Base-by-base conservation (phyloP, 64 coral and sea anemone species). In the Porites lutea region DNA sequence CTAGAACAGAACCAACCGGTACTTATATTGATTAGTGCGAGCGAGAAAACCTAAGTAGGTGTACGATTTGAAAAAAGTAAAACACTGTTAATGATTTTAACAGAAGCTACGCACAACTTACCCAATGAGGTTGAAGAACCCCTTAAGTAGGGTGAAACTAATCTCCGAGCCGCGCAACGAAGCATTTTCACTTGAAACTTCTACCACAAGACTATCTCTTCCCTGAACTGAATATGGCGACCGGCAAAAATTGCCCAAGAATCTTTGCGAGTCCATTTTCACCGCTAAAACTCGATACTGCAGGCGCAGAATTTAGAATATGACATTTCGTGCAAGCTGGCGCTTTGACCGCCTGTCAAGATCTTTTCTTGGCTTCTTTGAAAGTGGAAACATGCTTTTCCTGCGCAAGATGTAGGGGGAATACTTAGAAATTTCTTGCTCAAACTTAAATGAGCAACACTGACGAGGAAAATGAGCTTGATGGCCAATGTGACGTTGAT, bases 391-490 rank as follows among this genome's bases (percentile, higher is more conserved):
- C 12, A 22, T 19, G 8, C 48, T 45, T 19, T 2, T 11, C 14
- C 10, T 27, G 23, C 11, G n/a, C 87, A 50, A 64, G 52, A 16
- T 52, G 78, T 82, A 82, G 74, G 27, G 14, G 27, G 59, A 45
- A 13, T 72, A 70, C 45, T 18, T 54, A 54, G 44, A 54, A 16
- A 66, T 43, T 44, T 4, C 52, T 62, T 65, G 89, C 50, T 52
- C 15, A 14, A 27, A 71, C 48, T 57, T 89, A 92, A 96, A 96
- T 96, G 94, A 96, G 75, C 69, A 88, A 53, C 48, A 48, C 65
- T 49, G 90, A 85, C 4, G 57, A 73, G 64, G 55, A 74, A 89
- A 61, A 74, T 75, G 85, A 82, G 45, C 64, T 27, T n/a, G 46
- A 89, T 49, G 86, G 52, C 49, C 43, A 91, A 19, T 7, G 19